Evolutionary conservation across 1,140 invertebrate species (phyloP), one percentile per base, ranked within the genome.

Genomic region (Proales similis): DNA sequence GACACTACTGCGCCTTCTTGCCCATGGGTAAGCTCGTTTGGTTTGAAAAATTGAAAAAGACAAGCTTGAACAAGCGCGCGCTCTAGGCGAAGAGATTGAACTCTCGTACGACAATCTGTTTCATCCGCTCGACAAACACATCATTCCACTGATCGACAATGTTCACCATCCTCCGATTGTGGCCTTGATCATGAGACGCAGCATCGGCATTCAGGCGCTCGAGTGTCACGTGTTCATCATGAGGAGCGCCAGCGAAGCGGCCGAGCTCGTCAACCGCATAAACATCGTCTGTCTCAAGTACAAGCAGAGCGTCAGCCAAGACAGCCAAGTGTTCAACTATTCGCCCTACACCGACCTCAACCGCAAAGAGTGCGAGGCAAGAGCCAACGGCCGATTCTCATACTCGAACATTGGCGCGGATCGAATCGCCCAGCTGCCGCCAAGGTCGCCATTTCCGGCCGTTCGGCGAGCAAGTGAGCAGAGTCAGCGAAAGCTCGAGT

Each of bases 151-250:
- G n/a, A 22, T 57, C 7, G 51, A 57, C 17, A 57, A 57, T 11
- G 32, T 11, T 19, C 5, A 24, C 11, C 51, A 57, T 42, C 51
- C 51, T 7, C 51, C 51, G 11, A 12, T 57, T 1, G 32, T 57
- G 30, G 51, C 51, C 11, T 57, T 57, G 22, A 57, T 57, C 4
- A 57, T 57, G 51, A 57, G 51, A 20, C 51, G 51, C 12, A 42
- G 36, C 9, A 17, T 24, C 30, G 51, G 51, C 20, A 57, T 57
- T 12, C 51, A 57, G 20, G 51, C 51, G 2, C 11, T 57, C 5
- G 51, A 57, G 29, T 57, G 51, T 57, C 51, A 57, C 20, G 51
- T 57, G 11, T 27, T 57, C 11, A 57, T 57, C 12, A 57, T 42
- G 7, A 22, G 51, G 19, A 57, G 22, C 1, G 29, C 32, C 5